Conservation (phyloP, 2,888 invertebrate genomes). For the Graphium colonna region DNA sequence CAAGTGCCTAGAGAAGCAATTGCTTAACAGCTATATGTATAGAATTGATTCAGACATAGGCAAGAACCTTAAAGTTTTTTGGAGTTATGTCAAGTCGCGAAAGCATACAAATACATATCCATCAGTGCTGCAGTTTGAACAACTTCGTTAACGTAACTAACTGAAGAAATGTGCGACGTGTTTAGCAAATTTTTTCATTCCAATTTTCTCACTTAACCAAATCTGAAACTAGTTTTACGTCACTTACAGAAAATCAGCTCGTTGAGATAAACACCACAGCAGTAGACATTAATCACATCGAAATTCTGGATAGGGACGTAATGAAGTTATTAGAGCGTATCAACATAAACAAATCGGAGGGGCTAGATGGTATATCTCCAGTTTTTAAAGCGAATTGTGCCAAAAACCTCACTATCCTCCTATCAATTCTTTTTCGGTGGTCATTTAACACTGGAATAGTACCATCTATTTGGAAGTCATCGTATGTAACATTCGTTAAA, state of each 20-base stretch:
- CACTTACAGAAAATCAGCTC: not conserved
- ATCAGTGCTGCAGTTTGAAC: not conserved
- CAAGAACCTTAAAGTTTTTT: constrained; percentile 1
- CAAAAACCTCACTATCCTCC: constrained; percentile 9
- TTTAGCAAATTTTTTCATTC: constrained; percentile 2
- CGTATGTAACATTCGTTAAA: constrained; percentile 22
- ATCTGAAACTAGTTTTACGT: too few species aligned
- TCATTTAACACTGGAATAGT: constrained; percentile 11
- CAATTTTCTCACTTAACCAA: not conserved
- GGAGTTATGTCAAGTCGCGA: constrained; percentile 1
- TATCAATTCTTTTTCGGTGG: constrained; percentile 20
- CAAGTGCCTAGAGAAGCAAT: not conserved
- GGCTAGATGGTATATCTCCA: constrained; percentile 25
- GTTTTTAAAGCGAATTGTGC: constrained; percentile 25
- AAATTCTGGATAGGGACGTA: constrained; percentile 2
- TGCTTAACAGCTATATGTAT: not conserved
- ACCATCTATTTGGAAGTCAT: constrained; percentile 23
- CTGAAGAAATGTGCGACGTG: not conserved
- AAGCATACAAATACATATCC: constrained; percentile 1
- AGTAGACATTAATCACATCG: not conserved
- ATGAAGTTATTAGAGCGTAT: constrained; percentile 18
- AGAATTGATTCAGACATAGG: not conserved
- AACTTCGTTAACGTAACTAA: not conserved
- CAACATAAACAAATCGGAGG: constrained; percentile 27
- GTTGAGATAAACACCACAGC: not conserved